Conservation (phyloP, 2,888 invertebrate genomes). For the Pyrochroa serraticornis region DNA sequence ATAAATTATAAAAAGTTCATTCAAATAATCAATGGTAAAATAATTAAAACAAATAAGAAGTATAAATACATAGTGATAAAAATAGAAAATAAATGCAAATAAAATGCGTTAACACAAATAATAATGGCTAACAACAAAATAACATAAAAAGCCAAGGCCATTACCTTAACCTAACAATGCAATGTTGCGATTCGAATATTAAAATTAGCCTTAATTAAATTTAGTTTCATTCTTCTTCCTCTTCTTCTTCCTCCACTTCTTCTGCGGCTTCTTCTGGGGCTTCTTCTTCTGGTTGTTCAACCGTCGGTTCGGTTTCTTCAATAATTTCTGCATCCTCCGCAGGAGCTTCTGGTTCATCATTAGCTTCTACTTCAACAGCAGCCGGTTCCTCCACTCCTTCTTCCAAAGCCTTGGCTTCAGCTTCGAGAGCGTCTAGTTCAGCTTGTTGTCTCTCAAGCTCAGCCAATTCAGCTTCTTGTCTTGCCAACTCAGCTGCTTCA, state of each 20-base stretch:
- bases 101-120: not conserved
- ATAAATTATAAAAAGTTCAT: too few relatives aligned
- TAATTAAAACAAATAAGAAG: too few relatives aligned
- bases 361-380: constrained; percentile 34
- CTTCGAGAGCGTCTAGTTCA: constrained; percentile 56
- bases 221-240: constrained; percentile 24
- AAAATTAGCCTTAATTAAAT: constrained; percentile 3
- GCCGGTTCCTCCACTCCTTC: constrained; percentile 48
- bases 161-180: constrained; percentile 1
- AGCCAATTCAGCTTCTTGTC: constrained; percentile 67
- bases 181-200: not conserved
- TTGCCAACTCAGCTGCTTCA: constrained; percentile 45
- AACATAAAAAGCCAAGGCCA: not conserved
- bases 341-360: constrained; percentile 47
- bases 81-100: constrained; percentile 8
- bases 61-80: not conserved
- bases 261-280: constrained; percentile 15
- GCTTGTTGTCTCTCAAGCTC: constrained; percentile 61
- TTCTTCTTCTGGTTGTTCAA: constrained; percentile 14
- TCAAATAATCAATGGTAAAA: too few relatives aligned
- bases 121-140: not conserved
- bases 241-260: constrained; percentile 31
- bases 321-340: constrained; percentile 46
- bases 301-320: constrained; percentile 27
- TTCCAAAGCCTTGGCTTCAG: constrained; percentile 46